phyloP scores from a whole-genome alignment of 2,113 vertebrate species.

The Ptychochromis oligacanthus region DNA sequence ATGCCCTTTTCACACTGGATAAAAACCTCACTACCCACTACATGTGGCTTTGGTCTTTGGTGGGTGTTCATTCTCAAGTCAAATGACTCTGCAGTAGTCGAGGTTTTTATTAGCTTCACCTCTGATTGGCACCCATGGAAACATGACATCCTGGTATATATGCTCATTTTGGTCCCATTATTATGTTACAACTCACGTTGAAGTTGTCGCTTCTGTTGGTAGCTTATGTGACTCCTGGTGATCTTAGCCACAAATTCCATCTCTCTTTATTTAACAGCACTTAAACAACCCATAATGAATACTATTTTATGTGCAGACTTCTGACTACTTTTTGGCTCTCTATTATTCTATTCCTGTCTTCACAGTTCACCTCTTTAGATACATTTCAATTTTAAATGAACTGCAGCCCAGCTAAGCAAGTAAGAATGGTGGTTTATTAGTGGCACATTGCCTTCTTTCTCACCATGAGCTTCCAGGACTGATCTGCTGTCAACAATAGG shows the following conservation, averaged over 20 bases:
- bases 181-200: neutral
- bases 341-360: neutral
- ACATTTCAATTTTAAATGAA: neutral
- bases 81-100: neutral
- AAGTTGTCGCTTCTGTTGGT: neutral
- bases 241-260: neutral
- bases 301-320: neutral
- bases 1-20: neutral
- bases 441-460: neutral
- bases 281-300: neutral
- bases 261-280: neutral
- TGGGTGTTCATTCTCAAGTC: neutral
- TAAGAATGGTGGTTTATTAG: neutral
- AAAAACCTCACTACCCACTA: neutral
- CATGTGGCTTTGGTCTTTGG: too few species aligned
- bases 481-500: constrained; percentile 16
- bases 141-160: neutral
- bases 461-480: constrained; percentile 9
- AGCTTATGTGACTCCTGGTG: neutral
- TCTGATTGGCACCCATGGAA: neutral
- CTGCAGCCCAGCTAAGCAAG: neutral
- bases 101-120: neutral
- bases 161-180: neutral
- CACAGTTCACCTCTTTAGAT: neutral
- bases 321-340: neutral